Evolutionary conservation across 92 coral and sea anemone genomes (phyloP).

Genomic region (Heliopora coerulea): DNA sequence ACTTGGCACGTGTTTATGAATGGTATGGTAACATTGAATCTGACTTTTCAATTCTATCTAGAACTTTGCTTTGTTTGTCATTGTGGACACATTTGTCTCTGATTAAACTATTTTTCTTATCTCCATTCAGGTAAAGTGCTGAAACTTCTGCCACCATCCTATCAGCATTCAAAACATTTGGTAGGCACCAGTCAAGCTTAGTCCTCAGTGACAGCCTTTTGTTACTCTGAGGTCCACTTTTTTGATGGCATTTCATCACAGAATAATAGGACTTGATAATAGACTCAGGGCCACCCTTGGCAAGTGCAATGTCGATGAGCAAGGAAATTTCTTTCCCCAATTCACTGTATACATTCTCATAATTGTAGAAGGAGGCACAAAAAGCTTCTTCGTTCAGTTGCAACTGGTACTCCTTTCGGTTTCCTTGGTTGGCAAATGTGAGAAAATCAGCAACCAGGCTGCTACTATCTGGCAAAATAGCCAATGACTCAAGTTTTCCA

Average conservation of each 20-base stretch:
- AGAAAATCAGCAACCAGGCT: not conserved
- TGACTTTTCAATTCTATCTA: not conserved
- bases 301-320: not conserved
- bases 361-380: not conserved
- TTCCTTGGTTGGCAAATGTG: not conserved
- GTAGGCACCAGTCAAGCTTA: constrained; percentile 19
- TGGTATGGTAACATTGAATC: not conserved
- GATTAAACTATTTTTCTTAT: not conserved
- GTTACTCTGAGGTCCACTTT: constrained; percentile 16
- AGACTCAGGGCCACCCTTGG: not conserved
- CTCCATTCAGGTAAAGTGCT: not conserved
- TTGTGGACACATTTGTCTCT: not conserved
- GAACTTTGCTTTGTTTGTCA: constrained; percentile 1
- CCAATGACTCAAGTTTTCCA: not conserved
- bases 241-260: not conserved
- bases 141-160: constrained; percentile 9
- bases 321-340: constrained; percentile 6
- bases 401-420: constrained; percentile 1
- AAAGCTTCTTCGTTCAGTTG: constrained; percentile 7
- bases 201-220: constrained; percentile 6
- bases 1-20: too few relatives aligned
- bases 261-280: not conserved
- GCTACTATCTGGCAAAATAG: too few relatives aligned
- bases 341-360: not conserved
- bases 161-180: constrained; percentile 6